Evolutionary conservation across 2,888 invertebrate species (phyloP), one percentile per base, ranked within the genome.

Genomic region (Hirtodrosophila alboralis): DNA sequence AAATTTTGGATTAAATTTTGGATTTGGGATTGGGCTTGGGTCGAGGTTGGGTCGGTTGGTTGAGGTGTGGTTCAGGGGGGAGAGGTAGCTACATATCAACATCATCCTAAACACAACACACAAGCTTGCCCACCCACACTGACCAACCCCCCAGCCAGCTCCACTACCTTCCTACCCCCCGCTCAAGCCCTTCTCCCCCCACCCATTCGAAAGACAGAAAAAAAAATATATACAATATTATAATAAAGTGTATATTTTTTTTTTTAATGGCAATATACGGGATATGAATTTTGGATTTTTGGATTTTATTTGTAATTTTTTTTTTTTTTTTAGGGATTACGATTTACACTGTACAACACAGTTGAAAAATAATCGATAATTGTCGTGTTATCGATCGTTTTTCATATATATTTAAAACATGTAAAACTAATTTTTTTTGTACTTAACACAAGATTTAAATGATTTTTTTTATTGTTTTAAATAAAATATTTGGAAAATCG

Each of bases 381-480:
- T 18, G 18, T 18, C 2, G 18, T 5, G 1, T 1, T 34, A 57
- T 59, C 59, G 47, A 58, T 47, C 16, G n/a, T 26, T 59, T 59
- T 59, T 26, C 59, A 31, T 36, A 21, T 27, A 14, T 41, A 21
- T 38, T 1, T 14, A 13, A 4, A 2, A 30, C 21, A 30, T 43
- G 36, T 28, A 37, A 4, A 21, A 4, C 18, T 4, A 21, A 21
- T n/a, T n/a, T n/a, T 18, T 23, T 34, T 47, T 16, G 23, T 10
- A 57, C 49, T 53, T 31, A 53, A 48, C 53, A 58, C 74, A 8
- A 63, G 51, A 73, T 54, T 48, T 53, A 40, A 52, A 51, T 8
- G 33, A 13, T 6, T 3, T 21, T 47, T 23, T 4, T 5, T 5
- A 4, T 21, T 21, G 18, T 21, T 21, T 21, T 33, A 21, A 7